A percentile compares a stretch with the other conserved stretches of the same genome.
Conservation (phyloP, 2,113 vertebrate species). For the Dryoscopus gambensis region DNA sequence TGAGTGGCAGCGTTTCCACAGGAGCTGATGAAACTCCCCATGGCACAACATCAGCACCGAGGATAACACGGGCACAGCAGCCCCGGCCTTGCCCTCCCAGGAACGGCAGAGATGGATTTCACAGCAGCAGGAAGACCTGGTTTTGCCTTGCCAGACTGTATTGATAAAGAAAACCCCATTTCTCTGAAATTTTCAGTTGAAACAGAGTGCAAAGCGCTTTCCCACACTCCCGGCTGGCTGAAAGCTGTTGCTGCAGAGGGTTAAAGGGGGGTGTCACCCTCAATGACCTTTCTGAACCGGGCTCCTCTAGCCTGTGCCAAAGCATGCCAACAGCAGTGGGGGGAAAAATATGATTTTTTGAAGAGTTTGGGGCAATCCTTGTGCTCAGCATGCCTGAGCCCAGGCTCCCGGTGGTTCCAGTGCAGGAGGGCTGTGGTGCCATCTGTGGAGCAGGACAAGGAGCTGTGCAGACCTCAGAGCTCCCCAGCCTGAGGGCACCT, state of each 20-base stretch:
- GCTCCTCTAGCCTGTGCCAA: background rate
- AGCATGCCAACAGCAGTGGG: background rate
- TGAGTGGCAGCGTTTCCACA: background rate
- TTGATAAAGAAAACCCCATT: background rate
- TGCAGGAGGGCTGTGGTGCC: background rate
- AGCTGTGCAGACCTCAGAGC: background rate
- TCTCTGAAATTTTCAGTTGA: background rate
- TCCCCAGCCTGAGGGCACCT: background rate
- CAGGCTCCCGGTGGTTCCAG: background rate
- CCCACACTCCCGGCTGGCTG: background rate
- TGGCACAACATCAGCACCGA: background rate
- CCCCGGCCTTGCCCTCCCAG: background rate
- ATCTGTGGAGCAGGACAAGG: background rate
- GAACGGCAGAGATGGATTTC: accelerated
- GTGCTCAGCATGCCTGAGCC: background rate
- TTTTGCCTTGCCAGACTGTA: background rate
- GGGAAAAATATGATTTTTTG: background rate
- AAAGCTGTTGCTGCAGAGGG: background rate
- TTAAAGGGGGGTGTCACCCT: background rate
- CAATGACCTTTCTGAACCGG: background rate
- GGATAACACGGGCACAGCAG: background rate
- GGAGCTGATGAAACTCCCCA: background rate
- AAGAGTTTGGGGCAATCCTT: background rate
- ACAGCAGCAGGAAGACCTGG: background rate
- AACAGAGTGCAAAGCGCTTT: background rate